Evolutionary conservation across 2,888 invertebrate genomes (phyloP), one percentile per base, ranked within the genome.

Genomic region (Alloplasta piceator): DNA sequence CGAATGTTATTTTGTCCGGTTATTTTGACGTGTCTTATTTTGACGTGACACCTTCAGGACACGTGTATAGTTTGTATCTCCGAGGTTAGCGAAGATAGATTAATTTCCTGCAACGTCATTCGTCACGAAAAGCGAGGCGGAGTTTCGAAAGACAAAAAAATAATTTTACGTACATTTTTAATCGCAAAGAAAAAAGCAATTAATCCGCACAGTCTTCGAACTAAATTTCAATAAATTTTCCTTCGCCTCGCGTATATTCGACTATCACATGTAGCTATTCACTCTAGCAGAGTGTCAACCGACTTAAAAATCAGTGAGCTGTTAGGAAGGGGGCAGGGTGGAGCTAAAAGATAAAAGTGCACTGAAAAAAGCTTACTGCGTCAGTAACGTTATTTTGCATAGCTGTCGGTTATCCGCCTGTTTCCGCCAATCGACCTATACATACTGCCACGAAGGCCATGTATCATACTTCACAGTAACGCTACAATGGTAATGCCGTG

Each of bases 61-160:
- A 66, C 9, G 26, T 9, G 16, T 14, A 36, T 64, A 78, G 61
- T 67, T 43, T 14, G 2, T 55, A 67, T 56, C 50, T 55, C 41
- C 16, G 39, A 38, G 46, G 3, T 38, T 46, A 12, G 58, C 6
- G 39, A 9, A 56, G 46, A 26, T 26, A 63, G 39, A 61, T 66
- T 71, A 71, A 55, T 55, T 52, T 67, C 41, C 52, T 73, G 78
- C 78, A 77, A 77, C 48, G 56, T 14, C 50, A 52, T 61, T 72
- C 43, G 66, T 66, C 66, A 46, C 36, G 41, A 60, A 14, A 60
- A 26, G 36, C 56, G 77, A 66, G 58, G 36, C 9, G 7, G 26
- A 50, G 56, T 39, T 39, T 12, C 12, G 9, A 50, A 5, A 58
- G 64, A 41, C 26, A 14, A 68, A 39, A 36, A 26, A 58, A 43